These are phyloP conservation scores for Heterochromis multidens DNA, from an alignment of 2,113 vertebrate genomes.

Conservation along the genomic window DNA sequence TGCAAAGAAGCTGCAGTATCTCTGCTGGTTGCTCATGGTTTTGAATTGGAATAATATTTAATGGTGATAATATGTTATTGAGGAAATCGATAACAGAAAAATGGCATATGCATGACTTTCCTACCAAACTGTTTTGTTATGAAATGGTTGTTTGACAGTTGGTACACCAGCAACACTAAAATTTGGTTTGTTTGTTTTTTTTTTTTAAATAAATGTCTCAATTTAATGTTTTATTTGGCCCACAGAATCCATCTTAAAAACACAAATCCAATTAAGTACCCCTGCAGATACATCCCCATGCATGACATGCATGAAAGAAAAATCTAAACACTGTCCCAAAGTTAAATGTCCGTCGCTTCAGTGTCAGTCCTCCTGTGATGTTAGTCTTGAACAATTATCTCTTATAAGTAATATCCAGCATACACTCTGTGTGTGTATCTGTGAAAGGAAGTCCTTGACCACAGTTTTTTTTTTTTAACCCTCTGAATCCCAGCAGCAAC, in stretches of 20 bases:
- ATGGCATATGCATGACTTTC: not conserved
- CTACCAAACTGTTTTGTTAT: constrained; percentile 9
- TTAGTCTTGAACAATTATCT: constrained; percentile 18
- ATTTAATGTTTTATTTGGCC: not conserved
- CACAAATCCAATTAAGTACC: not conserved
- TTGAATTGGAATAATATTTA: not conserved
- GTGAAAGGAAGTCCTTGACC: not conserved
- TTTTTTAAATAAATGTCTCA: not conserved
- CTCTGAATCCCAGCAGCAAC: constrained; percentile 3
- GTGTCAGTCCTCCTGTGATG: constrained; percentile 13
- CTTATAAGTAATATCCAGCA: not conserved
- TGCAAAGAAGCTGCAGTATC: not conserved
- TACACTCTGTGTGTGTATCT: constrained; percentile 5
- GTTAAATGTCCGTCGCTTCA: constrained; percentile 23
- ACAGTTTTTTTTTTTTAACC: not conserved
- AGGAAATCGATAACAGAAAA: not conserved
- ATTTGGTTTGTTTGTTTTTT: too few species aligned
- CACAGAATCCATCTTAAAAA: constrained; percentile 7
- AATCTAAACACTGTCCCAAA: not conserved
- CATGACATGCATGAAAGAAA: constrained; percentile 26
- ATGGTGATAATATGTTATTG: not conserved
- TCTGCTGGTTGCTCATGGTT: not conserved
- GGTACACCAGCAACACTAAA: constrained; percentile 44
- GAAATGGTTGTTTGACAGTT: constrained; percentile 20
- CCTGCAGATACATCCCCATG: not conserved